Conservation (phyloP, 2,888 invertebrate genomes). For the Drosophila borborema region DNA sequence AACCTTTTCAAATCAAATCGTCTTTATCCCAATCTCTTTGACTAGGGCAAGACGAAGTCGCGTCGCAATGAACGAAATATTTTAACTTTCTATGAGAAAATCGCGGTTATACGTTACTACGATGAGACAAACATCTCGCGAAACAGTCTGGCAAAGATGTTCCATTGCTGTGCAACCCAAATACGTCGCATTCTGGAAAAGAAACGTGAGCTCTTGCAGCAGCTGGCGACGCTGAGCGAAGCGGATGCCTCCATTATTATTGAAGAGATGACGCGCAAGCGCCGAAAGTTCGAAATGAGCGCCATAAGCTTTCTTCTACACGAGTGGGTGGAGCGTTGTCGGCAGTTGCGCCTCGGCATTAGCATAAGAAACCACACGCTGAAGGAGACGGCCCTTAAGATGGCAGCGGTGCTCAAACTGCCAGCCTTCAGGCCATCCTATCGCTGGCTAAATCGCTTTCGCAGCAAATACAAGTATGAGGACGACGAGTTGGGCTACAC, state of each 20-base stretch:
- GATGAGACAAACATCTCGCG: constrained; percentile 83
- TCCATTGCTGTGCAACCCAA: constrained; percentile 84
- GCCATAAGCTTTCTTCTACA: constrained; percentile 83
- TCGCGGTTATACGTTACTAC: constrained; percentile 84
- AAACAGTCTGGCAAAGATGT: constrained; percentile 83
- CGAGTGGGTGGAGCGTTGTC: constrained; percentile 83
- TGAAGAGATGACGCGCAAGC: constrained; percentile 83
- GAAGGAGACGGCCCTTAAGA: constrained; percentile 79
- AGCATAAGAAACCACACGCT: constrained; percentile 80
- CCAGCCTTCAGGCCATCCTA: constrained; percentile 81
- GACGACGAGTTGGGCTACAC: constrained; percentile 74
- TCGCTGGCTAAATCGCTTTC: constrained; percentile 83
- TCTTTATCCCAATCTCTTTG: not conserved
- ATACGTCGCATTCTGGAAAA: constrained; percentile 83
- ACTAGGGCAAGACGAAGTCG: constrained; percentile 61
- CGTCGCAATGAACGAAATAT: constrained; percentile 83
- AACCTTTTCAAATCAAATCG: not conserved
- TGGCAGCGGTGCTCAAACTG: constrained; percentile 82
- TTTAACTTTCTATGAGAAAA: constrained; percentile 83
- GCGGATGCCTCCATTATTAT: constrained; percentile 82
- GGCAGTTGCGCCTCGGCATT: constrained; percentile 72
- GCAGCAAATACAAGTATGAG: constrained; percentile 82
- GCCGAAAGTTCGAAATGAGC: constrained; percentile 83
- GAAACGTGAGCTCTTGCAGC: constrained; percentile 80
- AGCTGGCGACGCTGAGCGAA: constrained; percentile 81